These are phyloP conservation scores for Leucania comma DNA, from an alignment of 2,888 invertebrate species.

Conservation along the genomic window DNA sequence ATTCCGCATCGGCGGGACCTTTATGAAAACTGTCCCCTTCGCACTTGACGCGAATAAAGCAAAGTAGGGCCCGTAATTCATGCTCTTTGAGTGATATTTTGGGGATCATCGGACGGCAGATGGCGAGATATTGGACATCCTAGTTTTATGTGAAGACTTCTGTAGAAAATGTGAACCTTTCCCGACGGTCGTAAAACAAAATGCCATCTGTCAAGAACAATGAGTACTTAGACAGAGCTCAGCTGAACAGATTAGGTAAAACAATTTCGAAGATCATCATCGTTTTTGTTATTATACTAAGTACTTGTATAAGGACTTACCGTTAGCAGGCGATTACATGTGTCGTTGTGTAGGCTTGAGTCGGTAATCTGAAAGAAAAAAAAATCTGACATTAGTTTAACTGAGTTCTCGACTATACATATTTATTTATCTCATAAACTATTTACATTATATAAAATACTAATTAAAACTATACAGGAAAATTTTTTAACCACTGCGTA, in stretches of 20 bases:
- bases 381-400: constrained; percentile 10
- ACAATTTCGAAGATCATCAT: constrained; percentile 1
- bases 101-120: constrained; percentile 84
- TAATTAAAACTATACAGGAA: no score
- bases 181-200: constrained; percentile 81
- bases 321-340: constrained; percentile 62
- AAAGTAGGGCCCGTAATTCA: constrained; percentile 83
- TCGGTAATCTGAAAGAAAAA: constrained; percentile 61
- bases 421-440: no score
- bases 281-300: neutral
- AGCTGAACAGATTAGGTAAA: constrained; percentile 36
- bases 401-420: no score
- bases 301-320: constrained; percentile 57
- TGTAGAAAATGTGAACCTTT: constrained; percentile 77
- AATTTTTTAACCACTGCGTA: no score
- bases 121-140: constrained; percentile 85
- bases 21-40: constrained; percentile 82
- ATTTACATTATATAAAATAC: no score
- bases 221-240: constrained; percentile 63
- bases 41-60: constrained; percentile 74
- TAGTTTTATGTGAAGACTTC: constrained; percentile 83
- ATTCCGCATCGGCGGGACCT: constrained; percentile 70
- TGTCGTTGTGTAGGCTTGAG: constrained; percentile 38
- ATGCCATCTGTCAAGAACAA: constrained; percentile 79
- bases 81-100: constrained; percentile 83